These are phyloP conservation scores for Lasioglossum oenotherae DNA, from an alignment of 2,888 invertebrate species.

Conservation along the genomic window DNA sequence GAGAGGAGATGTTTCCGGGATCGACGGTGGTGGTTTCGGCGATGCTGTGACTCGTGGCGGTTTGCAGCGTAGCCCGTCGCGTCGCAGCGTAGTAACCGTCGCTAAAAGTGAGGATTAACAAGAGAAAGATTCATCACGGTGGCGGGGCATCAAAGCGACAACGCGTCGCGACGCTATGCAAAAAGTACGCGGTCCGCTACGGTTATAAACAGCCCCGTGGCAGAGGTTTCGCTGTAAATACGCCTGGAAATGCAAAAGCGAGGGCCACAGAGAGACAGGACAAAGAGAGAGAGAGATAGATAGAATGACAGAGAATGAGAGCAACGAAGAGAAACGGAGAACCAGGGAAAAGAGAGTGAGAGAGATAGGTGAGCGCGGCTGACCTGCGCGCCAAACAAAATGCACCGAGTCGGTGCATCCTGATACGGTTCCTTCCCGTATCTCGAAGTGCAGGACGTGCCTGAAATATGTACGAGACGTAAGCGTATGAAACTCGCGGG, in stretches of 20 bases:
- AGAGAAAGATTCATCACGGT: slow-evolving; percentile 12
- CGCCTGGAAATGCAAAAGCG: slow-evolving; percentile 21
- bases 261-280: neutral
- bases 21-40: neutral
- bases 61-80: neutral
- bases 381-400: slow-evolving; percentile 50
- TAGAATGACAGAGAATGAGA: neutral
- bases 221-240: slow-evolving; percentile 32
- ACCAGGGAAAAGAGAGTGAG: neutral
- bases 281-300: neutral
- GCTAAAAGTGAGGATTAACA: slow-evolving; percentile 22
- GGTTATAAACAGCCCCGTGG: slow-evolving; percentile 21
- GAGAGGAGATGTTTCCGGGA: neutral
- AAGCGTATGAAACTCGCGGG: slow-evolving; percentile 72
- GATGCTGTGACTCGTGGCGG: neutral
- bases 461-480: slow-evolving; percentile 73
- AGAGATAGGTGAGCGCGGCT: slow-evolving; percentile 7
- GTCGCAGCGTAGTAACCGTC: neutral
- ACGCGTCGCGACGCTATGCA: slow-evolving; percentile 13
- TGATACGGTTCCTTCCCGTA: slow-evolving; percentile 67
- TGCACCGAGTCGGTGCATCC: slow-evolving; percentile 64
- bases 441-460: slow-evolving; percentile 66
- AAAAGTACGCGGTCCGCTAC: neutral
- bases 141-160: slow-evolving; percentile 25
- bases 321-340: neutral